Conservation (phyloP, 2,797 vertebrate genomes). For the Clarias pachynema region DNA sequence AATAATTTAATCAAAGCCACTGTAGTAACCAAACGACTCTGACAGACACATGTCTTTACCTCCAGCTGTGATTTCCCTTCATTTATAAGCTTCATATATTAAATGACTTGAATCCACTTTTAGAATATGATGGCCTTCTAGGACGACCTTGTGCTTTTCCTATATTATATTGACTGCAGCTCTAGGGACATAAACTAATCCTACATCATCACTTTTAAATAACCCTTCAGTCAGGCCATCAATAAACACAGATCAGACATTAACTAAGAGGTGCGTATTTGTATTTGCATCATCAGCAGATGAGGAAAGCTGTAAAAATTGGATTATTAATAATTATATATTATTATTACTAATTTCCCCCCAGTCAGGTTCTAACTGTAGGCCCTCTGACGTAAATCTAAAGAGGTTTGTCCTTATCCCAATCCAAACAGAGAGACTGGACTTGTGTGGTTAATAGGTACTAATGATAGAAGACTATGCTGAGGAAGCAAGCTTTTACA, state of each 20-base stretch:
- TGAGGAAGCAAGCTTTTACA: constrained; percentile 17
- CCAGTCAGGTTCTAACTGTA: constrained; percentile 19
- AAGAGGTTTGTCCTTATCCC: not conserved
- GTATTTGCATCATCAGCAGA: constrained; percentile 28
- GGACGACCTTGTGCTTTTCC: not conserved
- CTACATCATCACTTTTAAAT: constrained; percentile 3
- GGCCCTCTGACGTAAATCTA: constrained; percentile 21
- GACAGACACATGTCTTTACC: not conserved
- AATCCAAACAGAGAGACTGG: constrained; percentile 2
- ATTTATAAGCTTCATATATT: constrained; percentile 1
- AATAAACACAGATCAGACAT: not conserved
- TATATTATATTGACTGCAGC: not conserved
- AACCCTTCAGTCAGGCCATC: not conserved
- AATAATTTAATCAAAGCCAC: constrained; percentile 7
- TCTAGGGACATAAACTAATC: not conserved
- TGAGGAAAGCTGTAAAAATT: constrained; percentile 2
- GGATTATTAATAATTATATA: constrained; percentile 38
- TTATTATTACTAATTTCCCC: too few relatives aligned
- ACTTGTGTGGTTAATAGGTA: constrained; percentile 24
- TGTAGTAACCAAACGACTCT: not conserved
- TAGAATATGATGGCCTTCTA: not conserved
- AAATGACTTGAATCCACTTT: not conserved
- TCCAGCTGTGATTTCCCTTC: constrained; percentile 25
- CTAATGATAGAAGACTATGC: constrained; percentile 26
- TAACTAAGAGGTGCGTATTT: not conserved